Evolutionary conservation across 1,140 invertebrate species (phyloP).

Genomic region (Brachionus rotundiformis): DNA sequence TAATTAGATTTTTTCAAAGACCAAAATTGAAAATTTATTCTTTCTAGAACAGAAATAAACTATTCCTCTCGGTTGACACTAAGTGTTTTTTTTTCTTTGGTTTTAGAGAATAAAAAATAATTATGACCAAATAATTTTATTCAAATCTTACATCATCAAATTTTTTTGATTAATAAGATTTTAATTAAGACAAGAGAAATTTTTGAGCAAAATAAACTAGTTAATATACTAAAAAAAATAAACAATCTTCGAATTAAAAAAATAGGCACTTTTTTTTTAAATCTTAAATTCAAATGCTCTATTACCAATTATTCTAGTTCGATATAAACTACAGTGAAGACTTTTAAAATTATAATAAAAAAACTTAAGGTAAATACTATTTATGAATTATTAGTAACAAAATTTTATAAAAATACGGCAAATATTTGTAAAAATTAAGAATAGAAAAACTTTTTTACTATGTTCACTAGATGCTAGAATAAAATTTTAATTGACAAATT

Average conservation of each 20-base stretch:
- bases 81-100: background rate
- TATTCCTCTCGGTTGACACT: no score
- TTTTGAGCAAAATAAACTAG: background rate
- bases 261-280: background rate
- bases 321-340: background rate
- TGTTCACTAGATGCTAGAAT: background rate
- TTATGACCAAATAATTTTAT: background rate
- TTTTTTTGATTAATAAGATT: background rate
- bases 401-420: background rate
- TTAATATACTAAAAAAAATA: background rate
- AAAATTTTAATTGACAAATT: background rate
- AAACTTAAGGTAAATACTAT: constrained; percentile 31
- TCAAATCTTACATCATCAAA: background rate
- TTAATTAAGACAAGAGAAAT: background rate
- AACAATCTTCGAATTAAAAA: background rate
- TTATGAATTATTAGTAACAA: constrained; percentile 3
- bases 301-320: background rate
- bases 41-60: no score
- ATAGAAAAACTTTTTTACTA: background rate
- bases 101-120: background rate
- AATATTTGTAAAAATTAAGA: constrained; percentile 17
- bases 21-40: background rate
- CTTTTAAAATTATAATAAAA: constrained; percentile 28
- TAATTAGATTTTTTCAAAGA: background rate
- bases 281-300: constrained; percentile 1